Conservation (phyloP, 2,888 invertebrate species). For the Nomada goodeniana region DNA sequence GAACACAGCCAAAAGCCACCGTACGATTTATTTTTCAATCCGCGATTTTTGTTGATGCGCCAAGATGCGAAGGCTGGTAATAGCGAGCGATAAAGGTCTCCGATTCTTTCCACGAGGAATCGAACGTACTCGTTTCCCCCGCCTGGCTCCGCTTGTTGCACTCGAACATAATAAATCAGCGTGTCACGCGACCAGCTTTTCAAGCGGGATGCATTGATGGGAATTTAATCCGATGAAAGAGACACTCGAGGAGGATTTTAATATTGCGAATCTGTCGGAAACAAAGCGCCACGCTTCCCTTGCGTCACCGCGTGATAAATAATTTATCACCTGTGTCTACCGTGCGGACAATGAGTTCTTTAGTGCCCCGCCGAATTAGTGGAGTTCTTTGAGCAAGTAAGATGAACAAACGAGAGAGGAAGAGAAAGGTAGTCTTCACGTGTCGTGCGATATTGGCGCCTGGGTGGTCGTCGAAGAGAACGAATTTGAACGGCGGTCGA, state of each 20-base stretch:
- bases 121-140: slow-evolving; percentile 12
- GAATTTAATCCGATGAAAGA: slow-evolving; percentile 72
- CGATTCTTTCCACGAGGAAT: slow-evolving; percentile 9
- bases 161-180: slow-evolving; percentile 69
- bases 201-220: slow-evolving; percentile 68
- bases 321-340: slow-evolving; percentile 68
- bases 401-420: background rate
- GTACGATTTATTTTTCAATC: background rate
- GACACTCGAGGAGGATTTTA: slow-evolving; percentile 71
- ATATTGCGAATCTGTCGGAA: slow-evolving; percentile 71
- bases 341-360: slow-evolving; percentile 27
- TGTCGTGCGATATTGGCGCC: background rate
- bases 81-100: background rate
- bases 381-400: slow-evolving; percentile 1
- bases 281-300: slow-evolving; percentile 52
- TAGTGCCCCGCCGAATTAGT: slow-evolving; percentile 41
- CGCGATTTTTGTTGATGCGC: slow-evolving; percentile 4
- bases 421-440: background rate
- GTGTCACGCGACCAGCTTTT: slow-evolving; percentile 44
- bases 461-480: background rate
- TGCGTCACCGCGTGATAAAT: slow-evolving; percentile 65
- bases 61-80: background rate
- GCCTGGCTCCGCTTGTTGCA: slow-evolving; percentile 4
- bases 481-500: background rate
- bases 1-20: background rate